Conservation (phyloP, 92 coral and sea anemone species). For the Desmophyllum pertusum region DNA sequence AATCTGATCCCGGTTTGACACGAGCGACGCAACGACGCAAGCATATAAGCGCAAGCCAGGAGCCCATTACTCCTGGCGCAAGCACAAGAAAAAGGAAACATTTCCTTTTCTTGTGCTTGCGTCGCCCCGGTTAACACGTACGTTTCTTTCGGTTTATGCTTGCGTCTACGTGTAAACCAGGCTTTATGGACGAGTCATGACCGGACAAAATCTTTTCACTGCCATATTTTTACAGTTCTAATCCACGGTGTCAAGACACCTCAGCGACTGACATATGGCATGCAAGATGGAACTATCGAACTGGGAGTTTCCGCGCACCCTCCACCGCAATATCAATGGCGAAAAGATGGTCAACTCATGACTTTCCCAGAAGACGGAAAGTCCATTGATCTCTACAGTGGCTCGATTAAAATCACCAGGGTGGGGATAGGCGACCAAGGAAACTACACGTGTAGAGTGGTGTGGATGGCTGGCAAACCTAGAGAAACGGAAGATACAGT, state of each 20-base stretch:
- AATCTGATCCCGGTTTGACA: too few species aligned
- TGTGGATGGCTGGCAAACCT: constrained; percentile 21
- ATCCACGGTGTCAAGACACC: constrained; percentile 22
- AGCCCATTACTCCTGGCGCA: too few species aligned
- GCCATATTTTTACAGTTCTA: constrained; percentile 6
- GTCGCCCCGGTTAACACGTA: too few species aligned
- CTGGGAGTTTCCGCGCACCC: constrained; percentile 36
- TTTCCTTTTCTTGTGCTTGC: too few species aligned
- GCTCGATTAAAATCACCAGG: constrained; percentile 1
- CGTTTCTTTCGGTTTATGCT: too few species aligned
- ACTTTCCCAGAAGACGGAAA: constrained; percentile 1
- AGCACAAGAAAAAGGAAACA: too few species aligned
- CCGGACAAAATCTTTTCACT: neutral
- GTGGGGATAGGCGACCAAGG: constrained; percentile 24
- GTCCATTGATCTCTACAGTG: constrained; percentile 24
- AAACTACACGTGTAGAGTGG: constrained; percentile 34
- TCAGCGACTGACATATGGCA: constrained; percentile 16
- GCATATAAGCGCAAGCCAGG: too few species aligned
- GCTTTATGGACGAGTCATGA: too few species aligned
- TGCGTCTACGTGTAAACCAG: too few species aligned
- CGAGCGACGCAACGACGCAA: too few species aligned
- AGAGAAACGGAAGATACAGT: constrained; percentile 27
- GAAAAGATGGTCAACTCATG: neutral
- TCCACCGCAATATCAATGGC: constrained; percentile 25
- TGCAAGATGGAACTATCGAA: constrained; percentile 29